These are phyloP conservation scores for Sprattus sprattus DNA, from an alignment of 2,113 vertebrate species.

Conservation along the genomic window DNA sequence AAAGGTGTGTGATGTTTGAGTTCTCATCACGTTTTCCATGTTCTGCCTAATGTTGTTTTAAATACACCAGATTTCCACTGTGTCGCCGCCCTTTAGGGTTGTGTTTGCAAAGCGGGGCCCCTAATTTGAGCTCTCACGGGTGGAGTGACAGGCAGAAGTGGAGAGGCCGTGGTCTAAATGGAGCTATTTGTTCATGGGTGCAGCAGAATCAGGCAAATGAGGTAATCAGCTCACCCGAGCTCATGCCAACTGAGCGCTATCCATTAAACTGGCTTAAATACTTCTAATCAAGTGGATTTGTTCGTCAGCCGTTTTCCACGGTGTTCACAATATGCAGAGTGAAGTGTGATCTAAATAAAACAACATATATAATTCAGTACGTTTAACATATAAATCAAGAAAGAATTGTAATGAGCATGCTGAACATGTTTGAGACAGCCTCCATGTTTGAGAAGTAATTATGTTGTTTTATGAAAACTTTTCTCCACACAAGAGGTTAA, in stretches of 20 bases:
- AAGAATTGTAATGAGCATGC: neutral
- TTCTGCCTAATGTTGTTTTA: neutral
- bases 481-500: neutral
- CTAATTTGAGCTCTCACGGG: neutral
- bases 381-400: neutral
- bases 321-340: neutral
- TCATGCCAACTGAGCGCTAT: neutral
- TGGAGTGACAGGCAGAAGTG: neutral
- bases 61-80: neutral
- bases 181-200: neutral
- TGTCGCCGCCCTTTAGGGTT: neutral
- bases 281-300: neutral
- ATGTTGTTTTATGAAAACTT: neutral
- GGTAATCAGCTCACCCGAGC: neutral
- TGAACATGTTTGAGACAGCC: neutral
- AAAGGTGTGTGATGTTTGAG: neutral
- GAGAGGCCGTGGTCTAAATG: neutral
- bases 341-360: neutral
- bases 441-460: neutral
- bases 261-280: slow-evolving; percentile 1
- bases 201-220: neutral
- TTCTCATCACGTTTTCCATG: neutral
- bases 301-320: neutral
- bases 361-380: neutral
- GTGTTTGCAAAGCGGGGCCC: neutral